Conservation (phyloP, 1,140 invertebrate species). For the Trachymyrmex cornetzi region DNA sequence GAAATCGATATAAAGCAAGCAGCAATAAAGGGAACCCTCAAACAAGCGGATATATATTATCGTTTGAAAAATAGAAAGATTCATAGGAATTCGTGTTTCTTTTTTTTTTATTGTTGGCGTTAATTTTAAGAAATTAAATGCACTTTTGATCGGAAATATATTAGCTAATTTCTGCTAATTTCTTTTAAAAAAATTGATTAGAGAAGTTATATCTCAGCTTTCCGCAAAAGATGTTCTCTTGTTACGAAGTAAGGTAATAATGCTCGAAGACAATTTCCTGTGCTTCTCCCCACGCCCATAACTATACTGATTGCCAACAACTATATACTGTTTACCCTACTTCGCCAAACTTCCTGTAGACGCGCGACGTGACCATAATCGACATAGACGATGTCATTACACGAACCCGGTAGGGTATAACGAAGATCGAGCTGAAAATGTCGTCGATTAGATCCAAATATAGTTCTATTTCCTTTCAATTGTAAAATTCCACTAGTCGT, state of each 20-base stretch:
- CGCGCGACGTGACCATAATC: conserved; percentile 45
- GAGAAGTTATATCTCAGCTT: conserved; percentile 6
- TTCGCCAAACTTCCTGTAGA: conserved; percentile 49
- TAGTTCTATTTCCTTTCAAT: conserved; percentile 7
- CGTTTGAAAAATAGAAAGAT: background rate
- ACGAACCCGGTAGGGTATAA: background rate
- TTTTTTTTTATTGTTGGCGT: background rate
- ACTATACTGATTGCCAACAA: conserved; percentile 45
- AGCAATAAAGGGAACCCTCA: background rate
- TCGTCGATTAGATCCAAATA: conserved; percentile 35
- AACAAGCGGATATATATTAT: background rate
- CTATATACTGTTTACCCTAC: conserved; percentile 56
- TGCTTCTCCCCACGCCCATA: conserved; percentile 16
- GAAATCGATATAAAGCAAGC: conserved; percentile 31
- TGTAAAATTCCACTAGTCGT: conserved; percentile 36
- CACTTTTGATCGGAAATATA: background rate
- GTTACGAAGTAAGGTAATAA: conserved; percentile 43
- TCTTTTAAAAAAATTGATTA: conserved; percentile 22
- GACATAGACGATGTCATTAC: conserved; percentile 46
- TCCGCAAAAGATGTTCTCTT: background rate
- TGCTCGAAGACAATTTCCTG: conserved; percentile 56
- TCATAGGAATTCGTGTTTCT: background rate
- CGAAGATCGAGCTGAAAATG: conserved; percentile 12
- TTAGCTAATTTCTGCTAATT: background rate
- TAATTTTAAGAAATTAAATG: background rate